A percentile compares a stretch with the other conserved stretches of the same genome.
Conservation (phyloP, 2,888 invertebrate species). For the Unio pictorum region DNA sequence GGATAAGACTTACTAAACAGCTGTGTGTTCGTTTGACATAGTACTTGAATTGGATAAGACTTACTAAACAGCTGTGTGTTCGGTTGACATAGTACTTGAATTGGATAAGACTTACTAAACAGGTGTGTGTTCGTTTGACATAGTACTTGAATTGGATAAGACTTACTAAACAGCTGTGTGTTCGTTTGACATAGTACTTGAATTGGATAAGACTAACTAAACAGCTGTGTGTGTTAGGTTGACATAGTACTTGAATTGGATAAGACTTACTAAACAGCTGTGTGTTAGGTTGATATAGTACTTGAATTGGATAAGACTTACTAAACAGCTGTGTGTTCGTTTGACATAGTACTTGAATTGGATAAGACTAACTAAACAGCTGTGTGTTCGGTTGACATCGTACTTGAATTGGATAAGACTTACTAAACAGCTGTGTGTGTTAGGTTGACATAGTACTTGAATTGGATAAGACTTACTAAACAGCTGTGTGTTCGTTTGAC, state of each 20-base stretch:
- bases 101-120: conserved; percentile 64
- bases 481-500: conserved; percentile 45
- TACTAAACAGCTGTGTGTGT: conserved; percentile 69
- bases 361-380: conserved; percentile 67
- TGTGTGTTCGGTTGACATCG: conserved; percentile 27
- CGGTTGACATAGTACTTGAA: background rate
- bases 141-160: too few species aligned
- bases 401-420: conserved; percentile 27
- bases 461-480: conserved; percentile 63
- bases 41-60: conserved; percentile 16
- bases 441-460: too few species aligned
- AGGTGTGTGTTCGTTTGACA: conserved; percentile 44
- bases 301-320: conserved; percentile 41
- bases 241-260: too few species aligned
- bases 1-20: conserved; percentile 67
- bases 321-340: conserved; percentile 70
- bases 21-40: conserved; percentile 29
- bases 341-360: too few species aligned
- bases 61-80: conserved; percentile 69
- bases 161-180: conserved; percentile 70
- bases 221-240: conserved; percentile 56
- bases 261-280: conserved; percentile 69
- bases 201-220: conserved; percentile 59
- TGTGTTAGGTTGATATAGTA: conserved; percentile 11
- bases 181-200: too few species aligned